phyloP scores from a whole-genome alignment of 2,888 invertebrate genomes.

The Drosophila peninsularis region DNA sequence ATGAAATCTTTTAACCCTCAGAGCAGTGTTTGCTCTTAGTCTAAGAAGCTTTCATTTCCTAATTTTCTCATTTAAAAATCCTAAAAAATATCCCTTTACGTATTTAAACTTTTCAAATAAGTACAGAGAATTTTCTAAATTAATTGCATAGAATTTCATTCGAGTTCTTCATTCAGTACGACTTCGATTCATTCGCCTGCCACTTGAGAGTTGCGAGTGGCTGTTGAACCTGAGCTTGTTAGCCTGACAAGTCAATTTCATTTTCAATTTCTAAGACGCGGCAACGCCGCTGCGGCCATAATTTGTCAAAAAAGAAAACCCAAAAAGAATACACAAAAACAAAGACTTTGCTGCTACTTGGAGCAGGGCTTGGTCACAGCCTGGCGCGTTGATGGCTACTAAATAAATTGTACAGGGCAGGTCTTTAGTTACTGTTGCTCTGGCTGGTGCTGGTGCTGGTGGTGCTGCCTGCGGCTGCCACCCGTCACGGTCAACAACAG shows the following conservation, averaged over 20 bases:
- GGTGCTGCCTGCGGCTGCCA: slow-evolving; percentile 16
- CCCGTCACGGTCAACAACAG: slow-evolving; percentile 41
- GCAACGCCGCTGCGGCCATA: slow-evolving; percentile 69
- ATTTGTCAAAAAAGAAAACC: slow-evolving; percentile 64
- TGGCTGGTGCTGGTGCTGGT: not conserved
- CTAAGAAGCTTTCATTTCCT: not conserved
- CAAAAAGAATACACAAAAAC: slow-evolving; percentile 9
- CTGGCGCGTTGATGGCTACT: slow-evolving; percentile 70
- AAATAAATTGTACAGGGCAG: slow-evolving; percentile 67
- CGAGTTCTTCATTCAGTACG: slow-evolving; percentile 7
- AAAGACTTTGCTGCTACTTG: slow-evolving; percentile 13
- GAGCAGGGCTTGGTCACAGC: slow-evolving; percentile 9
- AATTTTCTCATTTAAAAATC: not conserved
- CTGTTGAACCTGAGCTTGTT: slow-evolving; percentile 62
- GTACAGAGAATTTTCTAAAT: no score
- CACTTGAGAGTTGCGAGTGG: slow-evolving; percentile 54
- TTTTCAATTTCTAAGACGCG: slow-evolving; percentile 67
- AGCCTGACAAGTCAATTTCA: slow-evolving; percentile 72
- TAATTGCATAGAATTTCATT: no score
- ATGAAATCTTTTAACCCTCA: no score
- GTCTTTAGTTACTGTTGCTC: slow-evolving; percentile 27
- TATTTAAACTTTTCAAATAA: not conserved
- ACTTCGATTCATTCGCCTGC: slow-evolving; percentile 19
- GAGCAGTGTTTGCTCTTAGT: not conserved
- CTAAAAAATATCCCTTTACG: not conserved